A percentile compares a stretch with the other conserved stretches of the same genome.
These are phyloP conservation scores for Progne subis DNA, from an alignment of 2,113 vertebrate genomes.

Conservation along the genomic window DNA sequence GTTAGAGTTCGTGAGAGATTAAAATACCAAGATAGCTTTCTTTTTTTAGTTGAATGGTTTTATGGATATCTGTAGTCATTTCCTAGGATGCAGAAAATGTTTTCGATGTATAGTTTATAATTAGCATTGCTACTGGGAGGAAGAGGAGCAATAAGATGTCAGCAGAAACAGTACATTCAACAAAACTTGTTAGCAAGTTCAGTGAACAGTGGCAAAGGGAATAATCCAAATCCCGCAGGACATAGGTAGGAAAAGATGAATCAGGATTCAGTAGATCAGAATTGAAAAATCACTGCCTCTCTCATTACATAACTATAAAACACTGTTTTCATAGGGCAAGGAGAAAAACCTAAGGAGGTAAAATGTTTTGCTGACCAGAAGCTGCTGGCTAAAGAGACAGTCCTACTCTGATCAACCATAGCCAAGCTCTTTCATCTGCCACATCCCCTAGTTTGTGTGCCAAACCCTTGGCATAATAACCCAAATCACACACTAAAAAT, in stretches of 20 bases:
- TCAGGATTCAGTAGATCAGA: background rate
- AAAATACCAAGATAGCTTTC: background rate
- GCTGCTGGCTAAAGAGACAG: background rate
- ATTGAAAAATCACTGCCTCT: background rate
- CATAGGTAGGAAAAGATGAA: background rate
- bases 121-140: background rate
- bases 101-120: background rate
- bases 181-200: background rate
- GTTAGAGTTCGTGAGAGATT: background rate
- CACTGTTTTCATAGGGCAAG: background rate
- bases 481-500: background rate
- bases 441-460: too few relatives aligned
- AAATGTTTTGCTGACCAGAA: background rate
- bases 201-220: background rate
- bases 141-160: background rate
- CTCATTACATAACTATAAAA: background rate
- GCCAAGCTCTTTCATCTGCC: background rate
- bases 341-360: background rate
- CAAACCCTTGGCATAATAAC: background rate
- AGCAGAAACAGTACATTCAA: background rate
- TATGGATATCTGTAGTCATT: background rate
- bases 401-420: background rate
- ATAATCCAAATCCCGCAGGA: background rate
- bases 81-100: background rate
- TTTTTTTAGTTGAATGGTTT: background rate